phyloP scores from a whole-genome alignment of 2,113 vertebrate species.

The Cacatua alba region DNA sequence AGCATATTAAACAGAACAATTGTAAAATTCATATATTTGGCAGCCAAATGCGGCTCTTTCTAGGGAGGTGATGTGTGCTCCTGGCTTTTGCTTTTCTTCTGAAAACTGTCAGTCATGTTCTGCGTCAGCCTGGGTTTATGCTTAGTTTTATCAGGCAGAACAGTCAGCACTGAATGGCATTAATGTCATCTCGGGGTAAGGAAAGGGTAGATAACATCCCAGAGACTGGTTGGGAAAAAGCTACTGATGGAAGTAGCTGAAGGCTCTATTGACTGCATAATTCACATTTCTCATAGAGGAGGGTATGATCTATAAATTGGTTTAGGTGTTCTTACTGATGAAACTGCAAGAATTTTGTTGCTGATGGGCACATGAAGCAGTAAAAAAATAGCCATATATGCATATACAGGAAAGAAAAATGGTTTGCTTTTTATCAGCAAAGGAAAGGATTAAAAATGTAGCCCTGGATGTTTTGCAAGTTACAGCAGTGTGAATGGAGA shows the following conservation, averaged over 20 bases:
- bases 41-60: neutral
- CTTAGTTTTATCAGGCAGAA: constrained; percentile 23
- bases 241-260: neutral
- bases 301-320: constrained; percentile 1
- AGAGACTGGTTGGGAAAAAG: neutral
- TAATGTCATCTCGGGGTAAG: constrained; percentile 23
- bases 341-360: constrained; percentile 41
- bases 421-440: constrained; percentile 11
- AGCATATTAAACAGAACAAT: neutral
- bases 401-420: neutral
- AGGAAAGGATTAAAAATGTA: constrained; percentile 1
- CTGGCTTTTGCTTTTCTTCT: constrained; percentile 4
- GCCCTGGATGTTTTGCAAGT: neutral
- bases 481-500: neutral
- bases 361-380: neutral
- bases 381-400: neutral
- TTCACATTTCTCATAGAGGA: constrained; percentile 8
- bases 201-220: constrained; percentile 25
- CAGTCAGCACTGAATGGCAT: neutral
- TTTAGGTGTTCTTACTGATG: constrained; percentile 29
- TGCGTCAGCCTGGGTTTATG: neutral
- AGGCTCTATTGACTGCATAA: neutral
- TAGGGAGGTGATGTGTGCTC: neutral
- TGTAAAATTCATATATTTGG: constrained; percentile 5
- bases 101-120: neutral